phyloP scores from a whole-genome alignment of 2,888 invertebrate species.

The Isoperla grammatica region DNA sequence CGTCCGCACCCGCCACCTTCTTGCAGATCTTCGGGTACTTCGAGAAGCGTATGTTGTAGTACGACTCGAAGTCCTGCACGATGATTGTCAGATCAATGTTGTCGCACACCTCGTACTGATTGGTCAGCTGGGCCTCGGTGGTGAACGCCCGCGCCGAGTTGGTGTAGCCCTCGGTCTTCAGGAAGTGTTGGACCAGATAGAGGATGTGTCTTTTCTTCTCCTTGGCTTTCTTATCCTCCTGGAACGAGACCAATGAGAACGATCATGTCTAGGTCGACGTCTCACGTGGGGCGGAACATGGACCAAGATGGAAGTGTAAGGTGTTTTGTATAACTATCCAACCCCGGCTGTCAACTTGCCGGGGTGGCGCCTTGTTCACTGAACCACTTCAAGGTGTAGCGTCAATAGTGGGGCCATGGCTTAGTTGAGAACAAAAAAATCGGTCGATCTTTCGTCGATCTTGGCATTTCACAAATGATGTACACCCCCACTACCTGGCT shows the following conservation, averaged over 20 bases:
- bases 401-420: no score
- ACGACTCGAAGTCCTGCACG: slow-evolving; percentile 82
- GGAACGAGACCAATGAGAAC: slow-evolving; percentile 3
- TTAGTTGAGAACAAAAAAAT: no score
- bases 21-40: slow-evolving; percentile 79
- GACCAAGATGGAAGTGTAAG: no score
- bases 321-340: no score
- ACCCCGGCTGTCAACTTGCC: no score
- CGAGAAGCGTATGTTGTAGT: slow-evolving; percentile 78
- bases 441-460: no score
- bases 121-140: slow-evolving; percentile 66
- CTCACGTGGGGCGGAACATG: no score
- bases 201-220: slow-evolving; percentile 48
- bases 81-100: slow-evolving; percentile 87
- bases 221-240: slow-evolving; percentile 34
- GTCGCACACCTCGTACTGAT: slow-evolving; percentile 73
- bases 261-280: neutral
- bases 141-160: slow-evolving; percentile 60
- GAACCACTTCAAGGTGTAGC: no score
- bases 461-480: no score
- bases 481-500: no score
- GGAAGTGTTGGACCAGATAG: slow-evolving; percentile 61
- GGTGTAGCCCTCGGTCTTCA: slow-evolving; percentile 58
- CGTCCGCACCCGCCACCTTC: no score
- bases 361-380: no score